phyloP scores from a whole-genome alignment of 2,888 invertebrate genomes.

The Hemicrepidius hirtus region DNA sequence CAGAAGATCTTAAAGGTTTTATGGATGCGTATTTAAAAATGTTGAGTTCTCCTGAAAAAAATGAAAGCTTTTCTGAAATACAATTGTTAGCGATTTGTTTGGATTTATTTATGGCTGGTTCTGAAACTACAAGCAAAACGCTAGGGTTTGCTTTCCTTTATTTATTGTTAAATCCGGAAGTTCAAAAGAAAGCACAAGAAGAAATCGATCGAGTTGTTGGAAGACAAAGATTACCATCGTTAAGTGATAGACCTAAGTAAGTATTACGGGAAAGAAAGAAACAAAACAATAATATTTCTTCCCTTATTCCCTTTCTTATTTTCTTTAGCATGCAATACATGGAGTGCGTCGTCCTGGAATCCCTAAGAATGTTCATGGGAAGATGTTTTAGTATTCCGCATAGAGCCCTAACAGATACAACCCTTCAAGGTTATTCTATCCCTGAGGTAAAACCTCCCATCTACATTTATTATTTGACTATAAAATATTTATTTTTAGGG shows the following conservation, averaged over 20 bases:
- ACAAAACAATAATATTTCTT: too few relatives aligned
- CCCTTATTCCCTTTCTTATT: too few relatives aligned
- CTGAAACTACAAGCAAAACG: constrained; percentile 89
- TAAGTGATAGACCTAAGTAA: constrained; percentile 83
- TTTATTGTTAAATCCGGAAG: constrained; percentile 80
- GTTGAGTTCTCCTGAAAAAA: constrained; percentile 76
- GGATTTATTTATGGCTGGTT: constrained; percentile 92
- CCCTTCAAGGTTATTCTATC: constrained; percentile 82
- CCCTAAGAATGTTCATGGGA: constrained; percentile 87
- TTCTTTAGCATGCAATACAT: constrained; percentile 89
- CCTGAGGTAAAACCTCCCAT: constrained; percentile 84
- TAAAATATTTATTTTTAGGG: constrained; percentile 74
- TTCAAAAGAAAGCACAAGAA: constrained; percentile 84
- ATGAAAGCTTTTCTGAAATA: constrained; percentile 79
- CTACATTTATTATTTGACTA: too few relatives aligned
- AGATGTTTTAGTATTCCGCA: constrained; percentile 87
- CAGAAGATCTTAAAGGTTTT: constrained; percentile 81
- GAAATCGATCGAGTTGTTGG: constrained; percentile 87
- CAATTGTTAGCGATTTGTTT: constrained; percentile 87
- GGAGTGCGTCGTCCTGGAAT: constrained; percentile 85
- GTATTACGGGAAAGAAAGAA: too few relatives aligned
- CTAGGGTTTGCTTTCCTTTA: constrained; percentile 86
- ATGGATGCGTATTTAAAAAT: constrained; percentile 88
- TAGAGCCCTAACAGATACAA: constrained; percentile 83
- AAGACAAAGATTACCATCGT: constrained; percentile 78